Percentiles rank a stretch among this genome's conserved stretches.
Conservation (phyloP, 1,140 invertebrate genomes). For the Triops longicaudatus region DNA sequence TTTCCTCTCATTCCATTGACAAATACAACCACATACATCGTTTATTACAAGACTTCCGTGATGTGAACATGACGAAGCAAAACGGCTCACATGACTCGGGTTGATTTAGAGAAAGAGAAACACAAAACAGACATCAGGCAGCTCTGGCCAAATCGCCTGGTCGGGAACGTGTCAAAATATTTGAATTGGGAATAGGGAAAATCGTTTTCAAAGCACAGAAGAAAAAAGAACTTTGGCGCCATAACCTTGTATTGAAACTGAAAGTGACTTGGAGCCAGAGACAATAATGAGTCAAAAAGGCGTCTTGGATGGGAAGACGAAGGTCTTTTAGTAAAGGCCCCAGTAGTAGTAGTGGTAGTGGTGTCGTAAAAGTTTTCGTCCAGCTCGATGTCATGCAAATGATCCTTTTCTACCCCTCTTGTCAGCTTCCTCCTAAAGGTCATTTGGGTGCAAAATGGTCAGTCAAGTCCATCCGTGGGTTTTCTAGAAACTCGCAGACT, state of each 20-base stretch:
- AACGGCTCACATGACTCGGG: neutral
- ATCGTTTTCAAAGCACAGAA: neutral
- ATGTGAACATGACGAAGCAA: neutral
- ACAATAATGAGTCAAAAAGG: neutral
- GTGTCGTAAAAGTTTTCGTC: slow-evolving; percentile 6
- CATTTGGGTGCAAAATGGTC: slow-evolving; percentile 8
- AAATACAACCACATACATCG: neutral
- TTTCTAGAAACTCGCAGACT: neutral
- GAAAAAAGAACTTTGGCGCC: neutral
- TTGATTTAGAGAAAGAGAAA: too few species aligned
- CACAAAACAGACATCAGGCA: too few species aligned
- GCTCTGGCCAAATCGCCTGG: too few species aligned
- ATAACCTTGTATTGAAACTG: neutral
- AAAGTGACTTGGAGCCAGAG: slow-evolving; percentile 10
- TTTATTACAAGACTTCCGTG: neutral
- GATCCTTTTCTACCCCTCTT: neutral
- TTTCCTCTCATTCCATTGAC: neutral
- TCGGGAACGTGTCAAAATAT: neutral
- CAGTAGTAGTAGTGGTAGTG: neutral
- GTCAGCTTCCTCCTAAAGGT: neutral
- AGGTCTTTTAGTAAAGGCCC: neutral
- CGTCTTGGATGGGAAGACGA: neutral
- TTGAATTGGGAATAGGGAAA: neutral
- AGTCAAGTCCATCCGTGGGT: neutral
- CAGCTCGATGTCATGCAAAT: neutral